A percentile compares a stretch with the other conserved stretches of the same genome.
phyloP scores from a whole-genome alignment of 2,888 invertebrate genomes.

The Teinopalpus imperialis region DNA sequence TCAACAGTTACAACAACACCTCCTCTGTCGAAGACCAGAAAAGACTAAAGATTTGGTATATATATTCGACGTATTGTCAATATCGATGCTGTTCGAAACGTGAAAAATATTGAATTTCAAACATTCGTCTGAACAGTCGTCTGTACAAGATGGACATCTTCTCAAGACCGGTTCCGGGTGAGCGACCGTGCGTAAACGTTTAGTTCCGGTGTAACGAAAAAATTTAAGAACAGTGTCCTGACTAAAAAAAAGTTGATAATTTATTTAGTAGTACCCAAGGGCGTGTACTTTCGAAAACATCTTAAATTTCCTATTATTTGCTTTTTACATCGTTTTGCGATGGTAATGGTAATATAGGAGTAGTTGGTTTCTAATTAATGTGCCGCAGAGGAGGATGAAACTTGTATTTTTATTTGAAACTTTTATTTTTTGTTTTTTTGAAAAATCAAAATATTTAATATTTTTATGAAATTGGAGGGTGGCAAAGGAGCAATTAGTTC shows the following conservation, averaged over 20 bases:
- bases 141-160: background rate
- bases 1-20: no score
- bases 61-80: no score
- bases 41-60: no score
- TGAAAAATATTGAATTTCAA: no score
- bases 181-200: constrained; percentile 9
- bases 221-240: background rate
- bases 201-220: constrained; percentile 9
- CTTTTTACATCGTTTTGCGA: constrained; percentile 11
- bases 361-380: constrained; percentile 13
- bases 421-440: no score
- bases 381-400: constrained; percentile 1
- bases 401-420: background rate
- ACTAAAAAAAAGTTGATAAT: background rate
- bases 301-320: constrained; percentile 16
- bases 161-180: background rate
- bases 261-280: background rate
- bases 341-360: constrained; percentile 14
- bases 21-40: no score
- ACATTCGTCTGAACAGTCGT: no score
- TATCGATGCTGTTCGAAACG: no score
- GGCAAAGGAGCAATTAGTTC: no score
- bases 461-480: no score
- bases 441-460: no score
- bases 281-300: constrained; percentile 4